phyloP scores from a whole-genome alignment of 2,888 invertebrate genomes.

The Caenorhabditis plicata region DNA sequence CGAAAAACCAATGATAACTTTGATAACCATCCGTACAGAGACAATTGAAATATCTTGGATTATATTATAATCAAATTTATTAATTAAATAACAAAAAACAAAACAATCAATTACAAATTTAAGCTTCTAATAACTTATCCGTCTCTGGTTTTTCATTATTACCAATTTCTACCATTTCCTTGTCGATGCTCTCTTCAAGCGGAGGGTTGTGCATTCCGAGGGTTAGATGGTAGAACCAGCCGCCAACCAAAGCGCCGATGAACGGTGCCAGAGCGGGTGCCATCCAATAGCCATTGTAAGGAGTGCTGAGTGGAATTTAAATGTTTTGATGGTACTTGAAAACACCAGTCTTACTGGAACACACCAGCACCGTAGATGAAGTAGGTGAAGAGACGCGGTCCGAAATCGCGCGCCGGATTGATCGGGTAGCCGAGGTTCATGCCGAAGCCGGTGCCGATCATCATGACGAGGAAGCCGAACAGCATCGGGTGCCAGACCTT shows the following conservation, averaged over 20 bases:
- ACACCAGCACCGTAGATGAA: constrained; percentile 57
- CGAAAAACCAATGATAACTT: too few relatives aligned
- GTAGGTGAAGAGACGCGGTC: constrained; percentile 57
- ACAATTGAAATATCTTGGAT: too few relatives aligned
- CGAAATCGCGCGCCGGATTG: constrained; percentile 56
- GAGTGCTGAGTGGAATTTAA: constrained; percentile 16
- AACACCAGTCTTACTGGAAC: constrained; percentile 33
- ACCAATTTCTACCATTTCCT: constrained; percentile 2
- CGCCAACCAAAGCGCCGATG: constrained; percentile 45
- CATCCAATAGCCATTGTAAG: constrained; percentile 39
- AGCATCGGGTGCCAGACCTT: constrained; percentile 45
- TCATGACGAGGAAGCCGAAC: constrained; percentile 54
- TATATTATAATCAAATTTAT: too few relatives aligned
- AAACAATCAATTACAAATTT: too few relatives aligned
- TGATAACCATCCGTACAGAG: too few relatives aligned
- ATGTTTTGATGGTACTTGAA: not conserved
- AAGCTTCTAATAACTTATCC: too few relatives aligned
- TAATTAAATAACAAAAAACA: too few relatives aligned
- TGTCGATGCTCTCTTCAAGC: constrained; percentile 16
- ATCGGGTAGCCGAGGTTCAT: constrained; percentile 55
- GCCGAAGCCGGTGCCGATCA: constrained; percentile 59
- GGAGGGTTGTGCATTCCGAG: constrained; percentile 44
- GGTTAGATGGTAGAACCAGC: constrained; percentile 40
- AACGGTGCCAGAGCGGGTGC: constrained; percentile 46
- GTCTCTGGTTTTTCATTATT: too few relatives aligned